A percentile compares a stretch with the other conserved stretches of the same genome.
These are phyloP conservation scores for Acronicta aceris DNA, from an alignment of 2,888 invertebrate genomes.

Conservation along the genomic window DNA sequence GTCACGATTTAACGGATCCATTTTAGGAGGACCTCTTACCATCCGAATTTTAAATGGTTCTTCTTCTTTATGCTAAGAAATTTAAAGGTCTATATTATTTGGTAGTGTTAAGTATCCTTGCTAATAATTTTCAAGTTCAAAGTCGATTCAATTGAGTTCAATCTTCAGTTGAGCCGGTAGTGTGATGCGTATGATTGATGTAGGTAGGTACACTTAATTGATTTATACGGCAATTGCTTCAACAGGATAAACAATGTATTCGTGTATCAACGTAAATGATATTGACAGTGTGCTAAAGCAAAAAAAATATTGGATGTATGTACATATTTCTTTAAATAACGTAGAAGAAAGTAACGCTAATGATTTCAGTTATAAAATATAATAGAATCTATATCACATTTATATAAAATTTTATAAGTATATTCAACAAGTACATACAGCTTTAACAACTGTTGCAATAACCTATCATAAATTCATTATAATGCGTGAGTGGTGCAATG, in stretches of 20 bases:
- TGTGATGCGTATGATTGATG: constrained; percentile 50
- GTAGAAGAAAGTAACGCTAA: neutral
- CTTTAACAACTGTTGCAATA: too few species aligned
- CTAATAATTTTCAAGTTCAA: constrained; percentile 75
- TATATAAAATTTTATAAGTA: too few species aligned
- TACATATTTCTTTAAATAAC: neutral
- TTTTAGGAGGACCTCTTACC: constrained; percentile 52
- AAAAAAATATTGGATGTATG: neutral
- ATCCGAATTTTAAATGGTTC: constrained; percentile 20
- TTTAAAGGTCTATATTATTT: constrained; percentile 53
- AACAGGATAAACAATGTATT: constrained; percentile 23
- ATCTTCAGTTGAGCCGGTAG: constrained; percentile 57
- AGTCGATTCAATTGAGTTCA: constrained; percentile 70
- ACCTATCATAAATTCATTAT: too few species aligned
- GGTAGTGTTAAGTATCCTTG: constrained; percentile 62
- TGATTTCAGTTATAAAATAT: too few species aligned
- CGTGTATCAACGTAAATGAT: constrained; percentile 13
- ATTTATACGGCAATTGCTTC: constrained; percentile 38
- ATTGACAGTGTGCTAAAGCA: constrained; percentile 11
- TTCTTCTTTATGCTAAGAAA: constrained; percentile 22
- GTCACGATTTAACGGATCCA: constrained; percentile 69
- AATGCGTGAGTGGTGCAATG: too few species aligned
- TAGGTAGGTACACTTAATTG: constrained; percentile 39
- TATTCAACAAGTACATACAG: too few species aligned
- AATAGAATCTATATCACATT: too few species aligned